Base-by-base conservation (phyloP, 1,140 invertebrate genomes). In the Brachionus sp. region DNA sequence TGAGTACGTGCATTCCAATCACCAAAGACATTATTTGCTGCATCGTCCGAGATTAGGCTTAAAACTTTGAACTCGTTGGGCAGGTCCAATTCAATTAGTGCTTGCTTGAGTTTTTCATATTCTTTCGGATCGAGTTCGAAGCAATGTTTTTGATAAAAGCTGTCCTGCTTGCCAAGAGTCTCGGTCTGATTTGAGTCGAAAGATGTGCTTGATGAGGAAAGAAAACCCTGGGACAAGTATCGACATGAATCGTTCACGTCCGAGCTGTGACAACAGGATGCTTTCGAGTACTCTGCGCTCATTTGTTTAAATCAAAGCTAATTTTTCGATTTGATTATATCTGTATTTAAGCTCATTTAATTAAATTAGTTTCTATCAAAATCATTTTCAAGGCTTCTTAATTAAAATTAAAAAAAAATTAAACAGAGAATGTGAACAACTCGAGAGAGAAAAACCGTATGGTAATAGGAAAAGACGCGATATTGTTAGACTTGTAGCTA, bases 331-430 rank as follows among this genome's bases (percentile, higher is more conserved):
- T 66, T 12, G 1, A 66, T n/a, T 66, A 66, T 29, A 66, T 35
- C 64, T 66, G 25, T 66, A 66, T 66, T 66, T 66, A 66, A 66
- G 64, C 64, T 66, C 64, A 66, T 66, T 66, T 66, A 66, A 66
- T 66, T 66, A 16, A 66, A 66, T 66, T 33, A 16, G n/a, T n/a
- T 66, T 64, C 29, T 33, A n/a, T 23, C 25, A 66, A 29, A 66
- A n/a, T 13, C 64, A 66, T 33, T 37, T 33, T 66, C 64, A 5
- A 37, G 33, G 64, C 13, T 33, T 33, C 33, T 66, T 66, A 29
- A 33, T 66, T 66, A 66, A 66, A 66, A 66, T 35, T 23, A 6
- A 66, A 66, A 66, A 33, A 13, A 23, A n/a, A 23, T 33, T 33
- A 39, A 37, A 39, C 66, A n/a, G 1, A 12, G 2, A 39, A 70